These are phyloP conservation scores for Drosophila quadrilineata DNA, from an alignment of 1,140 invertebrate species.

Conservation along the genomic window DNA sequence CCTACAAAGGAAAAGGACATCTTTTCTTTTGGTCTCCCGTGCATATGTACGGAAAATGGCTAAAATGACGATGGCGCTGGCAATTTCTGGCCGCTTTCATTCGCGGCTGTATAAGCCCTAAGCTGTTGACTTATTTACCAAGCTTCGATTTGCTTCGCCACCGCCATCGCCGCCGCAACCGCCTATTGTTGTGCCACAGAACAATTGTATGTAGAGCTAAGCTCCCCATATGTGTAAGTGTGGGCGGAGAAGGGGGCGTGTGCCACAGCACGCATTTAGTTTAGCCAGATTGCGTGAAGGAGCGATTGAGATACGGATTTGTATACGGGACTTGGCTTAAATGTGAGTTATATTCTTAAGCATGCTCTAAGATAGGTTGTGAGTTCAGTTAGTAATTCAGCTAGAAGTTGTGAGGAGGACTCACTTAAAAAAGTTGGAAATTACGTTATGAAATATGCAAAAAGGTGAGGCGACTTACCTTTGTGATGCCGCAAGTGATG, in stretches of 20 bases:
- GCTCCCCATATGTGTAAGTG: no score
- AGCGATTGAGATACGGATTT: background rate
- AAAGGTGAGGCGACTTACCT: conserved; percentile 81
- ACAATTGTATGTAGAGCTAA: conserved; percentile 26
- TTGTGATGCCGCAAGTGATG: conserved; percentile 84
- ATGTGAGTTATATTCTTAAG: no score
- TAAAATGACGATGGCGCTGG: conserved; percentile 20
- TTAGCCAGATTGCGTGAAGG: conserved; percentile 44
- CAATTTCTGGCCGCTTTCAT: conserved; percentile 39
- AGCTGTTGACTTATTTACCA: conserved; percentile 70
- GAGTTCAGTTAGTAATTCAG: no score
- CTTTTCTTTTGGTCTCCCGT: no score
- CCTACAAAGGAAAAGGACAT: conserved; percentile 7
- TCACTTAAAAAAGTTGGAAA: conserved; percentile 34
- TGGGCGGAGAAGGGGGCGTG: no score
- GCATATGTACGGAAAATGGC: conserved; percentile 36
- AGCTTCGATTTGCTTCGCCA: conserved; percentile 50
- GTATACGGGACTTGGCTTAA: no score
- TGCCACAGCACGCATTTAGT: conserved; percentile 21
- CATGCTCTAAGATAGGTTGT: no score
- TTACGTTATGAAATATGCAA: conserved; percentile 18
- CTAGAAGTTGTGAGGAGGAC: background rate
- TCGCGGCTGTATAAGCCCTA: conserved; percentile 65
- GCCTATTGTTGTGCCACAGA: background rate
- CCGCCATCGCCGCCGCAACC: background rate